These are phyloP conservation scores for Aradophagus sp. DNA, from an alignment of 1,140 invertebrate genomes.

Conservation along the genomic window DNA sequence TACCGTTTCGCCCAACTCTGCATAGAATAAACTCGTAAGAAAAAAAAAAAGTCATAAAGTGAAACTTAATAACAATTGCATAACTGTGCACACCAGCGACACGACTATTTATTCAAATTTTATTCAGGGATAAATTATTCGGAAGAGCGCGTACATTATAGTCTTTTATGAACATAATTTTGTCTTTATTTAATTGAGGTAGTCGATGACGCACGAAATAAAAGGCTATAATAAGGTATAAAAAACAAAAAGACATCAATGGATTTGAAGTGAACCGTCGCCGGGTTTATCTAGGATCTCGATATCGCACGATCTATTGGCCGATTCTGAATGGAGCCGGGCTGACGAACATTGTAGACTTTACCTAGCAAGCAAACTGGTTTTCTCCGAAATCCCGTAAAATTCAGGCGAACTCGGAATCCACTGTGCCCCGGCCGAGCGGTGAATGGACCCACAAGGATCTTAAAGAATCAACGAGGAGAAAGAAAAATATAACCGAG, in stretches of 20 bases:
- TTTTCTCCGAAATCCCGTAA: constrained; percentile 64
- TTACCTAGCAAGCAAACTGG: constrained; percentile 62
- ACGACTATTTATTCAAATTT: constrained; percentile 36
- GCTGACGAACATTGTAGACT: constrained; percentile 47
- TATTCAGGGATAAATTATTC: constrained; percentile 44
- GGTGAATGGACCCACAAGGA: constrained; percentile 50
- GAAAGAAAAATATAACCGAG: constrained; percentile 45
- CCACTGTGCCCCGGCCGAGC: constrained; percentile 17
- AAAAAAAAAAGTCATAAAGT: too few species aligned
- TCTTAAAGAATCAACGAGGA: constrained; percentile 33
- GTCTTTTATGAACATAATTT: constrained; percentile 39
- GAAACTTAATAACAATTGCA: constrained; percentile 36
- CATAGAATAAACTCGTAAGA: too few species aligned
- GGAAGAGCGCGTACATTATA: constrained; percentile 24
- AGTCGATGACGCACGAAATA: constrained; percentile 44
- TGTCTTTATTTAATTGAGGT: constrained; percentile 48
- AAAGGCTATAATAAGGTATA: constrained; percentile 39
- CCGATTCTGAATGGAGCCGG: constrained; percentile 49
- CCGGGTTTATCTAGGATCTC: constrained; percentile 50
- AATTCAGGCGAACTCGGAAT: constrained; percentile 58
- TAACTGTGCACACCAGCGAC: constrained; percentile 17
- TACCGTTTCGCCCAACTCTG: too few species aligned
- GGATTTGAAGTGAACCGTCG: constrained; percentile 36
- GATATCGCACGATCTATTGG: constrained; percentile 51
- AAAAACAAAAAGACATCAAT: constrained; percentile 49